Evolutionary conservation across 2,113 vertebrate species (phyloP).

Genomic region (Colistium nudipinnis): DNA sequence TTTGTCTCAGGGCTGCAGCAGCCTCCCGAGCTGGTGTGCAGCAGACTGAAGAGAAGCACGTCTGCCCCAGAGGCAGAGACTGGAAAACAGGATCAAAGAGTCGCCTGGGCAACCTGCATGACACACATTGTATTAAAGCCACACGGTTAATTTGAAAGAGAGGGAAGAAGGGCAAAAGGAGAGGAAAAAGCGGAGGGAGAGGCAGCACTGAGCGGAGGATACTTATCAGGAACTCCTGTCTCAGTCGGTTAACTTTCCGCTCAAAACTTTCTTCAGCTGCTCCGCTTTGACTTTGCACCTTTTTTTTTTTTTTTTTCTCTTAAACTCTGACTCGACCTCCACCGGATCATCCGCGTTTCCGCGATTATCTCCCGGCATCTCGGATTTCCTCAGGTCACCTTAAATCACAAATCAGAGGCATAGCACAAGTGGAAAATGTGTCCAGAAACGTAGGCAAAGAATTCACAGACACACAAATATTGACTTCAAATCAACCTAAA

Average conservation of each 20-base stretch:
- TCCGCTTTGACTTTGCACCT: conserved; percentile 53
- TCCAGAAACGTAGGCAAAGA: conserved; percentile 15
- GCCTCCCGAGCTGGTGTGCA: conserved; percentile 74
- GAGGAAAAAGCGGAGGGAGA: conserved; percentile 70
- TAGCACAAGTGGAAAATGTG: conserved; percentile 29
- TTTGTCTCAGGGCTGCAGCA: conserved; percentile 67
- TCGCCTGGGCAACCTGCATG: conserved; percentile 82
- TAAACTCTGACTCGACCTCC: conserved; percentile 51
- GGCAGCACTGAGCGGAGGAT: conserved; percentile 55
- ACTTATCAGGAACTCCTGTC: conserved; percentile 69
- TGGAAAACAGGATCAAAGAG: conserved; percentile 84
- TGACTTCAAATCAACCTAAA: neutral
- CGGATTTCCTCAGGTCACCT: conserved; percentile 48
- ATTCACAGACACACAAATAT: neutral
- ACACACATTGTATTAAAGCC: conserved; percentile 83
- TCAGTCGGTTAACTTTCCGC: conserved; percentile 70
- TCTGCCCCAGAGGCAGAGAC: conserved; percentile 74
- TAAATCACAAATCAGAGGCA: conserved; percentile 55
- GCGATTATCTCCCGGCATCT: conserved; percentile 42
- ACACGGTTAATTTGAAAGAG: conserved; percentile 79
- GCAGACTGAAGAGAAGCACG: conserved; percentile 78
- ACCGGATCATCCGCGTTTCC: conserved; percentile 41
- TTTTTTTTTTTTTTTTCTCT: too few relatives aligned
- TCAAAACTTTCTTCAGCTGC: conserved; percentile 64
- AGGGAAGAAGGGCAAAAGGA: conserved; percentile 70